Percentiles rank a stretch among this genome's conserved stretches.
These are phyloP conservation scores for Zaprionus kolodkinae DNA, from an alignment of 1,140 invertebrate genomes.

Conservation along the genomic window DNA sequence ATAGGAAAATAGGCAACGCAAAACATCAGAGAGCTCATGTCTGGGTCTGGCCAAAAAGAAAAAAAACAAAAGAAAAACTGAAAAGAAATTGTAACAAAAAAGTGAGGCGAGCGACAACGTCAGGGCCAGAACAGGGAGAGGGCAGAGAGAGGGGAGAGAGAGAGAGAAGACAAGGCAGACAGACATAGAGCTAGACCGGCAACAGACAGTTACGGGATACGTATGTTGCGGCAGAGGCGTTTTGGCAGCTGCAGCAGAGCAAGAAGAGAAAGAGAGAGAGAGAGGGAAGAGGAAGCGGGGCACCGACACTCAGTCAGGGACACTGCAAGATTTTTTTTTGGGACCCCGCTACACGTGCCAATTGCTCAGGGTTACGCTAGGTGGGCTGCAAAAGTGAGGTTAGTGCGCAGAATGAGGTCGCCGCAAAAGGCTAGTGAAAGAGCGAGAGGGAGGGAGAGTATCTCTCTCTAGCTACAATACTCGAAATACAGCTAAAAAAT, in stretches of 20 bases:
- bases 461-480: not conserved
- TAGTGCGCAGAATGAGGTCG: constrained; percentile 1
- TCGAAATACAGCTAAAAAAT: not conserved
- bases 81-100: constrained; percentile 72
- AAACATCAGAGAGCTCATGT: constrained; percentile 78
- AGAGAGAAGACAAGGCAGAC: not conserved
- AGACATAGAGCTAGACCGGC: constrained; percentile 39
- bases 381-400: not conserved
- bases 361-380: constrained; percentile 26
- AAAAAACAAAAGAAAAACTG: constrained; percentile 31
- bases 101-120: constrained; percentile 59
- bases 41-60: constrained; percentile 60
- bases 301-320: constrained; percentile 9
- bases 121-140: constrained; percentile 38
- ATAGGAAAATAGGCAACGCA: constrained; percentile 70
- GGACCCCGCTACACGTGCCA: constrained; percentile 45
- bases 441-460: not conserved
- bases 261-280: not conserved
- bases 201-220: constrained; percentile 45
- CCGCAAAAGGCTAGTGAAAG: not conserved
- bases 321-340: constrained; percentile 18
- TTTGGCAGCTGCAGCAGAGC: constrained; percentile 46
- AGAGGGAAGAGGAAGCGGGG: not conserved
- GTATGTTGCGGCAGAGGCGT: constrained; percentile 31
- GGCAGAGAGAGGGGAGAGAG: not conserved